phyloP scores from a whole-genome alignment of 2,888 invertebrate genomes.

The Ischnura elegans region DNA sequence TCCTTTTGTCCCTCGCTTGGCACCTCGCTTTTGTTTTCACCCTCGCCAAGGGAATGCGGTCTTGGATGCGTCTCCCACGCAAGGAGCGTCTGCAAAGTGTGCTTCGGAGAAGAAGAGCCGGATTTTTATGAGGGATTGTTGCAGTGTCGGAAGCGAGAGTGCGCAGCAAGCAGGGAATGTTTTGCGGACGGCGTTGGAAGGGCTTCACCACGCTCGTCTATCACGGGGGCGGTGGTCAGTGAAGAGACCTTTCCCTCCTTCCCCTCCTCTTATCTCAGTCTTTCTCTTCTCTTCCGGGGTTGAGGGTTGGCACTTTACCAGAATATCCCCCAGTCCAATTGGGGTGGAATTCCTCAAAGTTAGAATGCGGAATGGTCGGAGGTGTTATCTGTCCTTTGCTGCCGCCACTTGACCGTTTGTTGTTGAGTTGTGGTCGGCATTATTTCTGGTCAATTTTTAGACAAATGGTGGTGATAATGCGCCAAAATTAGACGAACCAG shows the following conservation, averaged over 20 bases:
- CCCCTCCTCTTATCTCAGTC: neutral
- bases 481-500: no score
- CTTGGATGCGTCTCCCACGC: neutral
- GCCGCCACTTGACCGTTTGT: no score
- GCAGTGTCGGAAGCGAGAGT: neutral
- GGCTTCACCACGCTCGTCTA: neutral
- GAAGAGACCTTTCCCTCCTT: neutral
- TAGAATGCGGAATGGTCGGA: neutral
- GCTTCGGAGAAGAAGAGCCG: no score
- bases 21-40: neutral
- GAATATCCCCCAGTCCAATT: neutral
- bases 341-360: neutral
- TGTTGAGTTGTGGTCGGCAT: no score
- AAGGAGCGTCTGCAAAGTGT: no score
- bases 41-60: neutral
- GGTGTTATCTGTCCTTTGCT: no score
- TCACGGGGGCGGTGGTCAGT: neutral
- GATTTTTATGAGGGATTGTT: neutral
- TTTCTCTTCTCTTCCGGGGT: slow-evolving; percentile 30
- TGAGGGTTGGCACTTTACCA: neutral
- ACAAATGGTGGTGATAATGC: no score
- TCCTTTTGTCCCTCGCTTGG: neutral
- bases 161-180: neutral
- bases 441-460: no score
- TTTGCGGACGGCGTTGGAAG: neutral